Evolutionary conservation across 92 coral and sea anemone species (phyloP).

Genomic region (Zoanthus solanderi): DNA sequence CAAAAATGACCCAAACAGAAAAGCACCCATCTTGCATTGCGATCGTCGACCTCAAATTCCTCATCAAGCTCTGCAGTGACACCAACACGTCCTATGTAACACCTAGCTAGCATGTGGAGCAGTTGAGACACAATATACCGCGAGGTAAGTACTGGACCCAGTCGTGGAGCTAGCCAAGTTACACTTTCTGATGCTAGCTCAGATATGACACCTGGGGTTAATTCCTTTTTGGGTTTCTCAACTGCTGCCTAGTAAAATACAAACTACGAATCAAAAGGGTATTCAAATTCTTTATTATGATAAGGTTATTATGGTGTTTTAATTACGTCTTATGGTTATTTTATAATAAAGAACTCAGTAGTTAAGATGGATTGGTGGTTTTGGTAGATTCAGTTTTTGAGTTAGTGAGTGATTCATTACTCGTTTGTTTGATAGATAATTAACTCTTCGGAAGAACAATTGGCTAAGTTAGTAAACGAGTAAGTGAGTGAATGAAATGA

Average conservation of each 20-base stretch:
- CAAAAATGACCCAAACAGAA: conserved; percentile 82
- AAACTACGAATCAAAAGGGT: not conserved
- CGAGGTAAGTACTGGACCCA: conserved; percentile 95
- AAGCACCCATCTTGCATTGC: conserved; percentile 94
- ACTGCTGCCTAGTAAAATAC: not conserved
- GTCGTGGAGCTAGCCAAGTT: conserved; percentile 91
- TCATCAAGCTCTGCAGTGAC: conserved; percentile 68
- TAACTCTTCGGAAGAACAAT: not conserved
- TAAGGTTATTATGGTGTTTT: no score
- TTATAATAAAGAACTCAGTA: no score
- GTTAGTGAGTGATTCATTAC: not conserved
- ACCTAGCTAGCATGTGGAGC: conserved; percentile 83
- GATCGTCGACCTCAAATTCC: conserved; percentile 71
- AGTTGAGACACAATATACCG: conserved; percentile 81
- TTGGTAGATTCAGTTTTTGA: not conserved
- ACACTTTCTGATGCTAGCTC: conserved; percentile 95
- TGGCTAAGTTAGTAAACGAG: no score
- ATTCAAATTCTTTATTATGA: no score
- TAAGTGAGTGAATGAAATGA: no score
- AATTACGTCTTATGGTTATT: no score
- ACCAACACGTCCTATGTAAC: conserved; percentile 86
- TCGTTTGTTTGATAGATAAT: not conserved
- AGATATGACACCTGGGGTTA: conserved; percentile 37
- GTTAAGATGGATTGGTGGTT: no score
- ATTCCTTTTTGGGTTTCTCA: conserved; percentile 23